Evolutionary conservation across 2,797 vertebrate species (phyloP), one percentile per base, ranked within the genome.

Genomic region (Naso thynnoides): DNA sequence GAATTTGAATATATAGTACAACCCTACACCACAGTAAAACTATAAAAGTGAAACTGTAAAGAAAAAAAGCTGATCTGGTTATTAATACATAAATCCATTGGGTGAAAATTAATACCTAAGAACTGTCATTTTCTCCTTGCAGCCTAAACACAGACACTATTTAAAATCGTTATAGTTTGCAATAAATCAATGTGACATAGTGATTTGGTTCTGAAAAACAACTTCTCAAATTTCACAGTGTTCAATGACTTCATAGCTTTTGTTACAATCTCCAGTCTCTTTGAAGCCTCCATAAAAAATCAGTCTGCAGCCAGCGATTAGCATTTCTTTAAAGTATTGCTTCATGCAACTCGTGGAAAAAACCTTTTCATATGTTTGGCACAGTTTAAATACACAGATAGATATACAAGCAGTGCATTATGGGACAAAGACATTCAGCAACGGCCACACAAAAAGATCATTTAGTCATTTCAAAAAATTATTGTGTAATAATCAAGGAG

Each of bases 301-400:
- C 27, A 42, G 59, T 41, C 54, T 58, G 42, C 70, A 29, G 50
- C 54, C 60, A 55, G 50, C 56, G 19, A 47, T 68, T n/a, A 67
- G 47, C 38, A 58, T 85, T 79, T 81, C 73, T 80, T 85, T 67
- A 60, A 81, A 79, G 75, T 91, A 91, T 91, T 88, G 83, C 88
- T 90, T 92, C 94, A 94, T 95, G 94, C 94, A 94, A 80, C 79
- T 90, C 53, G n/a, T 78, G 52, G n/a, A n/a, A 84, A 91, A 88
- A 82, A 83, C 58, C 72, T 68, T 41, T 55, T 79, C 62, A 70
- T 82, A 85, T 75, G 84, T 90, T 94, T 95, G 91, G 91, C 91
- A 94, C 92, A 87, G 80, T 86, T 88, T 85, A 81, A 84, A 89
- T 88, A 84, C 76, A 86, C 83, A 89, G 50, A 84, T 70, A 79